Evolutionary conservation across 2,113 vertebrate genomes (phyloP).

Genomic region (Aleadryas rufinucha): DNA sequence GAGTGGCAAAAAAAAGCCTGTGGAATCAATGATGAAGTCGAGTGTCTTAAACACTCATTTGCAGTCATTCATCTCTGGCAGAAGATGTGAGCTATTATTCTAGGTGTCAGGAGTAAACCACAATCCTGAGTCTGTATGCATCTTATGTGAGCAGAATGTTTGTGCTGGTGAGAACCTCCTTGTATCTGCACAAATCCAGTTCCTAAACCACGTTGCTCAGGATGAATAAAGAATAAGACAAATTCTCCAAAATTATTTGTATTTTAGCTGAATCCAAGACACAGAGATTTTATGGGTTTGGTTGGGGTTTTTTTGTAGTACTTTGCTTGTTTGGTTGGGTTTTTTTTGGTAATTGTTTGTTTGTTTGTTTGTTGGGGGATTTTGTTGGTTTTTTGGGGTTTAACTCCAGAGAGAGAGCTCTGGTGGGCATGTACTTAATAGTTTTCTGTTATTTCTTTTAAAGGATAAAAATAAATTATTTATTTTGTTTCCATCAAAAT

Average conservation of each 20-base stretch:
- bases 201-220: neutral
- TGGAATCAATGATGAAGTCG: slow-evolving; percentile 11
- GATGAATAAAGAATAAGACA: neutral
- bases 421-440: neutral
- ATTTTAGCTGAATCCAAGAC: neutral
- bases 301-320: fast-evolving
- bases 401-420: neutral
- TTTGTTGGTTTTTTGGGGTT: neutral
- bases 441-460: neutral
- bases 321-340: neutral
- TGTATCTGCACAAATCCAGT: neutral
- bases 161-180: neutral
- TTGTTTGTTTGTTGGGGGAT: fast-evolving
- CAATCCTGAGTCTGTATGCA: neutral
- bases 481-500: neutral
- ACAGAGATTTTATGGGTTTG: neutral
- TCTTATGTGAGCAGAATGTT: slow-evolving; percentile 6
- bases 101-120: neutral
- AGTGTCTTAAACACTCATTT: slow-evolving; percentile 42
- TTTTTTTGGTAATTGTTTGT: fast-evolving
- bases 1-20: neutral
- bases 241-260: neutral
- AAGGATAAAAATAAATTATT: neutral
- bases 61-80: slow-evolving; percentile 49
- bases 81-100: slow-evolving; percentile 33